These are phyloP conservation scores for Physella acuta DNA, from an alignment of 1,140 invertebrate species.

Conservation along the genomic window DNA sequence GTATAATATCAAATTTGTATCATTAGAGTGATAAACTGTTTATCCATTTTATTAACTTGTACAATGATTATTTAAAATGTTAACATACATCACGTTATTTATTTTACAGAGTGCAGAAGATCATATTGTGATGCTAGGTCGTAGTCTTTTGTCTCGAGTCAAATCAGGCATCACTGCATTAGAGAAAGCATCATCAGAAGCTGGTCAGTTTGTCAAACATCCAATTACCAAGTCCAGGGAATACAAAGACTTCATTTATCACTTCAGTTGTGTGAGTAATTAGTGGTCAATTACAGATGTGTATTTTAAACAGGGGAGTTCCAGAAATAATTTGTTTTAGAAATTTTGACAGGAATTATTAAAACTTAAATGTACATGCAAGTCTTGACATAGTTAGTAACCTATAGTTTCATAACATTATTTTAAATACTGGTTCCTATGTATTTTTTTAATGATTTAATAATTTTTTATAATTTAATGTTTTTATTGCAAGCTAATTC, in stretches of 20 bases:
- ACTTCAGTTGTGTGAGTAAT: slow-evolving; percentile 7
- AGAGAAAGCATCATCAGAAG: slow-evolving; percentile 11
- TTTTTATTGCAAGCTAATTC: no score
- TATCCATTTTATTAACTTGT: neutral
- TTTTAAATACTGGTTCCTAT: no score
- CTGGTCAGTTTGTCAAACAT: slow-evolving; percentile 21
- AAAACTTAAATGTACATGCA: no score
- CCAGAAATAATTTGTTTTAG: no score
- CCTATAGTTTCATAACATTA: no score
- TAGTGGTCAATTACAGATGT: no score
- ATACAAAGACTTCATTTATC: slow-evolving; percentile 13
- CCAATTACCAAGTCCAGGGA: slow-evolving; percentile 19
- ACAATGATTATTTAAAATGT: neutral
- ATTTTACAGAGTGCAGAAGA: slow-evolving; percentile 19
- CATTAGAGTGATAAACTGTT: neutral
- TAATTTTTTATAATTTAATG: no score
- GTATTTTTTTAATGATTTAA: no score
- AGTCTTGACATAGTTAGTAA: no score
- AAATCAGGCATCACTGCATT: slow-evolving; percentile 6
- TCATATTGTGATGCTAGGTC: slow-evolving; percentile 18
- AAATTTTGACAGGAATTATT: no score
- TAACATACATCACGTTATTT: neutral
- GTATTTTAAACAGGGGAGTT: no score
- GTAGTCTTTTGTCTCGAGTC: neutral
- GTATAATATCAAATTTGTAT: no score